phyloP scores from a whole-genome alignment of 2,113 vertebrate genomes.

The Pterophyllum scalare region DNA sequence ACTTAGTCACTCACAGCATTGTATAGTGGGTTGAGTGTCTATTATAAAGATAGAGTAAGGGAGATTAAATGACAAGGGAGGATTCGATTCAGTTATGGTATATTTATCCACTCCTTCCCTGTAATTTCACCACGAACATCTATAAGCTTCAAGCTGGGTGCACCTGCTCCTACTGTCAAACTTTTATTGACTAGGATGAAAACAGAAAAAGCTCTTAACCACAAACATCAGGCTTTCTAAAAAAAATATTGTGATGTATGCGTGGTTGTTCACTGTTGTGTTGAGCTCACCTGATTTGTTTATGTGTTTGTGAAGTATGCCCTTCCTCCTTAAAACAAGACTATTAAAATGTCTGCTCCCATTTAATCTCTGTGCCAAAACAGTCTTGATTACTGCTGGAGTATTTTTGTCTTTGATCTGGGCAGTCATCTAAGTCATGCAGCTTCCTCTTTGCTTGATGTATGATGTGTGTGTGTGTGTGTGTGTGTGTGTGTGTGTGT shows the following conservation, averaged over 20 bases:
- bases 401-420: slow-evolving; percentile 69
- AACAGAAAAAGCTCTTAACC: neutral
- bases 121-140: slow-evolving; percentile 34
- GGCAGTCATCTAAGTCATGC: slow-evolving; percentile 56
- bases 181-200: neutral
- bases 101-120: slow-evolving; percentile 43
- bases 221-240: neutral
- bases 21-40: slow-evolving; percentile 27
- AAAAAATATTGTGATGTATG: neutral
- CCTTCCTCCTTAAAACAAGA: slow-evolving; percentile 42
- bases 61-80: slow-evolving; percentile 29
- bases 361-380: slow-evolving; percentile 47
- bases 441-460: slow-evolving; percentile 63
- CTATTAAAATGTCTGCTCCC: slow-evolving; percentile 48
- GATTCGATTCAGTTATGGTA: slow-evolving; percentile 61
- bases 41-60: slow-evolving; percentile 31
- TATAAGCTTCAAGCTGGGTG: slow-evolving; percentile 14
- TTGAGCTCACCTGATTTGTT: slow-evolving; percentile 1
- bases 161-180: slow-evolving; percentile 47
- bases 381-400: slow-evolving; percentile 52
- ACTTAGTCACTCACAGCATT: slow-evolving; percentile 38
- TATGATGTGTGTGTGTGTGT: too few species aligned
- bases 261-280: neutral
- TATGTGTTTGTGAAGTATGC: slow-evolving; percentile 34
- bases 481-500: slow-evolving; percentile 40